Evolutionary conservation across 2,113 vertebrate genomes (phyloP), one percentile per base, ranked within the genome.

Genomic region (Prinia subflava): DNA sequence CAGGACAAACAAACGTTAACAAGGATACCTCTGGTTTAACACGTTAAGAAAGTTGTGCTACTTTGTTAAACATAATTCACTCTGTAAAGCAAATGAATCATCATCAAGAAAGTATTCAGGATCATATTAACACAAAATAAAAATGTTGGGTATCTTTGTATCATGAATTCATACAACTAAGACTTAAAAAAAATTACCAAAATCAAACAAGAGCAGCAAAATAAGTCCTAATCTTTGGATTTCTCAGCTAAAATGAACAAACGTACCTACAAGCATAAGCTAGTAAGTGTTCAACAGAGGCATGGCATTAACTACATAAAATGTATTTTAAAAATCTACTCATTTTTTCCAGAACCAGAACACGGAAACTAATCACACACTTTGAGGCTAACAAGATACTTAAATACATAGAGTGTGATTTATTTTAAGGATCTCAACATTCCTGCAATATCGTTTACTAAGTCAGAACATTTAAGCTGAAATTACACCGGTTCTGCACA

Each of bases 81-180:
- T 24, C 13, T 28, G 9, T 87, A 88, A 91, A 91, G 59, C 64
- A 80, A 88, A 92, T 53, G 22, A 83, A 70, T 62, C 46, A n/a
- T 18, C 47, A 57, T 20, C 37, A 62, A 33, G 19, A n/a, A 78
- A 75, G 44, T 13, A 57, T 35, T 49, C 37, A 35, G 23, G 65
- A 73, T 46, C 79, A 60, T 27, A 71, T 64, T 53, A 75, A n/a
- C 7, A 75, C 11, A 78, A 49, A 93, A 83, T 13, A 70, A 69
- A 92, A 94, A 35, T 1, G 1, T 6, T 62, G 5, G 15, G 3
- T 68, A 78, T 25, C 30, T 68, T 67, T 53, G 37, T 42, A 31
- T 52, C 20, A 24, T 6, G 4, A 85, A 37, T 57, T 79, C 35
- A 46, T 25, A 35, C 18, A 37, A 41, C 27, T 27, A 78, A 73